Percentiles rank a stretch among this genome's conserved stretches.
These are phyloP conservation scores for Oryzaephilus surinamensis DNA, from an alignment of 1,140 invertebrate species.

Conservation along the genomic window DNA sequence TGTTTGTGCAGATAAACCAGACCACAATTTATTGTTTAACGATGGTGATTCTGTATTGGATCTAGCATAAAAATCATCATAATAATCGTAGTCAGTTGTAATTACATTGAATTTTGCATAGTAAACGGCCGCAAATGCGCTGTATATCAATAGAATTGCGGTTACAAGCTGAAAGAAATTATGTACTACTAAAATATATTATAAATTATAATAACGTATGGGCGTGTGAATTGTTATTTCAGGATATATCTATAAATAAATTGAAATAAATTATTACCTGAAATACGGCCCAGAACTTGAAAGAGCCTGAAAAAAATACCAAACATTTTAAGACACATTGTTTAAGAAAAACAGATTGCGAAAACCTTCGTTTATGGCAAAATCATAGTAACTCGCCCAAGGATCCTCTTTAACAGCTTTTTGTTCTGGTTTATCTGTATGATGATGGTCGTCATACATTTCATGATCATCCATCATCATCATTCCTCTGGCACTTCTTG, in stretches of 20 bases:
- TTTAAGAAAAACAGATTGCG: too few relatives aligned
- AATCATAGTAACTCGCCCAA: slow-evolving; percentile 69
- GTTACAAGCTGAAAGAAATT: slow-evolving; percentile 56
- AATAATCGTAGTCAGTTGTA: slow-evolving; percentile 60
- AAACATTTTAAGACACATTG: too few relatives aligned
- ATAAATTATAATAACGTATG: too few relatives aligned
- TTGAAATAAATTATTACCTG: slow-evolving; percentile 44
- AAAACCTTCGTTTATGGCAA: slow-evolving; percentile 74
- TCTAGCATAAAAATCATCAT: slow-evolving; percentile 43
- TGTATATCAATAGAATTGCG: slow-evolving; percentile 65
- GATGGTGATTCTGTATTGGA: slow-evolving; percentile 18
- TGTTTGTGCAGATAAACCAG: slow-evolving; percentile 28
- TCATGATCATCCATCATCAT: slow-evolving; percentile 23
- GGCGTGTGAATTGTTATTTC: slow-evolving; percentile 5
- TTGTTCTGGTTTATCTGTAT: slow-evolving; percentile 33
- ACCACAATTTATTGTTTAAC: slow-evolving; percentile 28
- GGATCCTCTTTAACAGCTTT: slow-evolving; percentile 47
- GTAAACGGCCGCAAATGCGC: slow-evolving; percentile 71
- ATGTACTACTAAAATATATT: slow-evolving; percentile 10
- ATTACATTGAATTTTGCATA: slow-evolving; percentile 75
- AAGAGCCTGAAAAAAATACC: too few relatives aligned
- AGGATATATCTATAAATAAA: background rate
- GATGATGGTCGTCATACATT: slow-evolving; percentile 15
- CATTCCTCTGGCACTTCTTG: too few relatives aligned
- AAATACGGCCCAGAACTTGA: slow-evolving; percentile 78